Evolutionary conservation across 2,797 vertebrate genomes (phyloP), one percentile per base, ranked within the genome.

Genomic region (Ptychadena robeensis): DNA sequence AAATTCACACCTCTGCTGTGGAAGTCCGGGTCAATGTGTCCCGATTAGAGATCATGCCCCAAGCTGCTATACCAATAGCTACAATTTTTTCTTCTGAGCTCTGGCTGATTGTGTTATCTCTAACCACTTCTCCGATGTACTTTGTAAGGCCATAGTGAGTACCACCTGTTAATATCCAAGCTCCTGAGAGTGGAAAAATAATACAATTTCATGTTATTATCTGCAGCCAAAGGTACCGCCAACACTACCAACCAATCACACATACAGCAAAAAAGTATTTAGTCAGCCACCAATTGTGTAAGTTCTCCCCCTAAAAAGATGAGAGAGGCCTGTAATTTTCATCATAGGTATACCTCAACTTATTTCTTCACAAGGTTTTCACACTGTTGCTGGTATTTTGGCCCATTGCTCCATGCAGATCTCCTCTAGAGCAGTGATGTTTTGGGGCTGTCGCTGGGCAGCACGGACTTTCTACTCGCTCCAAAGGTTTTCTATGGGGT

Each of bases 41-140:
- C 63, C 93, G 88, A 84, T 94, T 94, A 82, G 93, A 93, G 87
- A 94, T 86, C 94, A 94, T 94, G 82, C 94, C 94, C 94, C 94
- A 94, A 0, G 93, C 90, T 0, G 92, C 92, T 0, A 94, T 93
- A 82, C 94, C 94, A 0, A 94, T 93, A 79, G 93, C 92, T 79
- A 92, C 90, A 9, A 94, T 91, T 0, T 94, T 94, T 87, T 94
- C 94, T 86, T 94, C 94, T 0, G 92, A 93, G 34, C 85, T 94
- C 87, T 90, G 88, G 0, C 94, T 94, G 87, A 94, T 94, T 78
- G 93, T 94, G 84, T 94, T 94, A 76, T 94, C 93, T 61, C 94
- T 91, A n/a, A 94, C 92, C 82, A 94, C 93, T 28, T 94, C 92
- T 0, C 94, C 94, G 0, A 94, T 94, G 86, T 91, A 94, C 85